These are phyloP conservation scores for Oreohelix idahoensis DNA, from an alignment of 1,140 invertebrate genomes.

Conservation along the genomic window DNA sequence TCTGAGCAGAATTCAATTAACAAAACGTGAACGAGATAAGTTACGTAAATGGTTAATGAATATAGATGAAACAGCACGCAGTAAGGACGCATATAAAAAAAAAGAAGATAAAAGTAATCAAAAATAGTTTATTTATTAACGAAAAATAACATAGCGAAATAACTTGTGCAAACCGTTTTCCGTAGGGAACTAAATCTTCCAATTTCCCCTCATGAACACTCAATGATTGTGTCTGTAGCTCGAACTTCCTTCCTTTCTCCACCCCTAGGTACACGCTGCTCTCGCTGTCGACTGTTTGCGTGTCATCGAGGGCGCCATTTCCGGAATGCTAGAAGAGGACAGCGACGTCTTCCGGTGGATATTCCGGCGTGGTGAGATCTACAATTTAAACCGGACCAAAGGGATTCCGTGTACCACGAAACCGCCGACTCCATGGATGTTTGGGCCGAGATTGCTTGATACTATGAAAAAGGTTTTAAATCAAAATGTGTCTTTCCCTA, in stretches of 20 bases:
- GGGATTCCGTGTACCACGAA: conserved; percentile 63
- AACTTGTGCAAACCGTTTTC: too few species aligned
- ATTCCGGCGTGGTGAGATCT: conserved; percentile 64
- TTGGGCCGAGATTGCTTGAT: conserved; percentile 59
- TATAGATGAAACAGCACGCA: too few species aligned
- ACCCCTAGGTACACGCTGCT: conserved; percentile 61
- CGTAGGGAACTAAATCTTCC: background rate
- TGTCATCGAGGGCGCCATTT: conserved; percentile 58
- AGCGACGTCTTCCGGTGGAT: conserved; percentile 59
- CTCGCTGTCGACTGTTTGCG: conserved; percentile 64
- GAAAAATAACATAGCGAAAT: too few species aligned
- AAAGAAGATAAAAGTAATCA: too few species aligned
- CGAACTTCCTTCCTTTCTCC: background rate
- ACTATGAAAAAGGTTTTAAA: conserved; percentile 57
- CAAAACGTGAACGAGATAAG: too few species aligned
- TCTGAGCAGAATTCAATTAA: too few species aligned
- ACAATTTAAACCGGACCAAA: conserved; percentile 64
- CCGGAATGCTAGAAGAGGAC: conserved; percentile 55
- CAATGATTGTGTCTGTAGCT: background rate
- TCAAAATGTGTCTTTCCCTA: too few species aligned
- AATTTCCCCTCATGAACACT: background rate
- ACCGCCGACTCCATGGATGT: conserved; percentile 64
- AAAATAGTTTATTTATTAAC: too few species aligned
- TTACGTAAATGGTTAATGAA: too few species aligned
- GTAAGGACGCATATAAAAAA: too few species aligned